phyloP scores from a whole-genome alignment of 2,888 invertebrate species.

The Ophion ventricosus region DNA sequence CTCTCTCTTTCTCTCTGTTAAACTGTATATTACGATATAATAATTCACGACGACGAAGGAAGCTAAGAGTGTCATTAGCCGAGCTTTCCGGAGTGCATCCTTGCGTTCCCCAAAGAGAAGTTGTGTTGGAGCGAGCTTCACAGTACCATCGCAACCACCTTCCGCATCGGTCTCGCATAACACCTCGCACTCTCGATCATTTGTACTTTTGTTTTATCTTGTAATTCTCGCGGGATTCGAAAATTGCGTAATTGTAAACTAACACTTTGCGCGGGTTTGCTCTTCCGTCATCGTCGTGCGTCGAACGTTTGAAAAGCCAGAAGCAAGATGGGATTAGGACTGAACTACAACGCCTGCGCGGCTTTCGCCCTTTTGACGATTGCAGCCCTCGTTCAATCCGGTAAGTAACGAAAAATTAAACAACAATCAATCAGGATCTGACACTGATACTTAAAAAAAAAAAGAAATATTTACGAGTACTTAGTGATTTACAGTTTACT shows the following conservation, averaged over 20 bases:
- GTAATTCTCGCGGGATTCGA: conserved; percentile 1
- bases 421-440: neutral
- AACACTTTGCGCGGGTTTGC: conserved; percentile 3
- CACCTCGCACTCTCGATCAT: conserved; percentile 11
- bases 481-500: too few species aligned
- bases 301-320: conserved; percentile 2
- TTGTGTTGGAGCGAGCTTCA: conserved; percentile 57
- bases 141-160: conserved; percentile 69
- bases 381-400: conserved; percentile 63
- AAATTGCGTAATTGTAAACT: conserved; percentile 1
- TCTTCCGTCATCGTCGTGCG: conserved; percentile 27
- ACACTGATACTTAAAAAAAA: neutral
- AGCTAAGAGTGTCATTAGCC: conserved; percentile 66
- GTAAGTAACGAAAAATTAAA: conserved; percentile 48
- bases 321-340: conserved; percentile 64
- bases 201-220: neutral
- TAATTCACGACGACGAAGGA: conserved; percentile 62
- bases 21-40: conserved; percentile 57
- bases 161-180: conserved; percentile 59
- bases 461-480: too few species aligned
- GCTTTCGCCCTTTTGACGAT: conserved; percentile 61
- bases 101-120: conserved; percentile 26
- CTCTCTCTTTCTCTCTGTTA: neutral
- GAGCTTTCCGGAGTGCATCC: conserved; percentile 66
- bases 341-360: conserved; percentile 61